Conservation (phyloP, 2,888 invertebrate genomes). For the Poecilobothrus nobilitatus region DNA sequence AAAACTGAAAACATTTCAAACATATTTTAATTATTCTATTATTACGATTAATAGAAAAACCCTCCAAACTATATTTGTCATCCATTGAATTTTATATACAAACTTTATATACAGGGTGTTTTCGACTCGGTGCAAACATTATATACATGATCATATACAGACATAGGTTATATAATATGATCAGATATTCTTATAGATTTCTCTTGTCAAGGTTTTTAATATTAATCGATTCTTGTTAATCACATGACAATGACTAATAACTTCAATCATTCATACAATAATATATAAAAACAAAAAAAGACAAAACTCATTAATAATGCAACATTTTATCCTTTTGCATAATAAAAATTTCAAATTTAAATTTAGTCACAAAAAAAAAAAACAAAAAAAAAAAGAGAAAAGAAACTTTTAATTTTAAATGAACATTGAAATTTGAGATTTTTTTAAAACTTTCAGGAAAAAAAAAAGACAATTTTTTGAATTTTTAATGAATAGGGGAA, state of each 20-base stretch:
- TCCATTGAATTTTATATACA: too few species aligned
- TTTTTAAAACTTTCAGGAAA: not conserved
- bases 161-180: too few species aligned
- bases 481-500: not conserved
- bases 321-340: not conserved
- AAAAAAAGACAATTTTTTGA: not conserved
- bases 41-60: too few species aligned
- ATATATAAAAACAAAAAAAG: not conserved
- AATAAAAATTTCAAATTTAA: not conserved
- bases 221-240: constrained; percentile 6
- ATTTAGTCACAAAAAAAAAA: not conserved
- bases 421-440: not conserved
- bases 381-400: not conserved
- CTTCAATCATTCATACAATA: not conserved
- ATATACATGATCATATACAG: too few species aligned
- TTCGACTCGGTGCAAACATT: too few species aligned
- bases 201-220: not conserved
- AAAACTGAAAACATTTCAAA: too few species aligned
- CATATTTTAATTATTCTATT: too few species aligned
- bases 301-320: not conserved
- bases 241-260: constrained; percentile 4
- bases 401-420: not conserved
- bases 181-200: too few species aligned
- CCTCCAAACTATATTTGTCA: too few species aligned
- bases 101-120: too few species aligned